Percentiles rank a stretch among this genome's conserved stretches.
Evolutionary conservation across 2,797 vertebrate genomes (phyloP).

Genomic region (Balearica regulorum): DNA sequence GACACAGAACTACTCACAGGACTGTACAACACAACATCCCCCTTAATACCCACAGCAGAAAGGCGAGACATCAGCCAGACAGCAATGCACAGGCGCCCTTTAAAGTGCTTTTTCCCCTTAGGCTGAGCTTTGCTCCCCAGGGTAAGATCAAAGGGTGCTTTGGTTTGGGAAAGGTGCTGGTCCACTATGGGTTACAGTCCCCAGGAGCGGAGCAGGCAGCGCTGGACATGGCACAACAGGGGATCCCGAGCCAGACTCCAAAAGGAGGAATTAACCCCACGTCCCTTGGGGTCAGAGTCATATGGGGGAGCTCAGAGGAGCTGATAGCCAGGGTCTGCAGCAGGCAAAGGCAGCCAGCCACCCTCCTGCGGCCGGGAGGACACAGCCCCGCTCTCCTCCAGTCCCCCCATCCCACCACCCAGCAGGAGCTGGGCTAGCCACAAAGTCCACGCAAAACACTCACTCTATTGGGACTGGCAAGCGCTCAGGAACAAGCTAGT

Average conservation of each 20-base stretch:
- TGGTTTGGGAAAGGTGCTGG: background rate
- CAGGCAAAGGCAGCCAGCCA: background rate
- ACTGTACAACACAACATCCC: background rate
- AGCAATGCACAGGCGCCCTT: background rate
- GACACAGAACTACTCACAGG: background rate
- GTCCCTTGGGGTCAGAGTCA: background rate
- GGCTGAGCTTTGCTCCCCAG: background rate
- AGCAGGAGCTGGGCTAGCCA: background rate
- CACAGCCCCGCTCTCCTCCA: background rate
- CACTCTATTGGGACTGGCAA: background rate
- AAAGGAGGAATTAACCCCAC: background rate
- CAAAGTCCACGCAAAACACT: background rate
- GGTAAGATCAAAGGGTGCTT: background rate
- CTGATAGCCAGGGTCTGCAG: rapidly evolving
- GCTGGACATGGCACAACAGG: background rate
- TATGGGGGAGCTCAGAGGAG: background rate
- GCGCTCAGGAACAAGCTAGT: background rate
- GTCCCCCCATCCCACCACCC: background rate
- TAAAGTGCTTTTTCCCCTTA: background rate
- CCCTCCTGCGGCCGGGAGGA: background rate
- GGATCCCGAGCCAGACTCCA: background rate
- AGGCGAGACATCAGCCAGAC: background rate
- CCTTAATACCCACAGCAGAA: background rate
- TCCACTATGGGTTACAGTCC: background rate
- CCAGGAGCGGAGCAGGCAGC: background rate